phyloP scores from a whole-genome alignment of 2,888 invertebrate species.

The Mimumesa dahlbomi region DNA sequence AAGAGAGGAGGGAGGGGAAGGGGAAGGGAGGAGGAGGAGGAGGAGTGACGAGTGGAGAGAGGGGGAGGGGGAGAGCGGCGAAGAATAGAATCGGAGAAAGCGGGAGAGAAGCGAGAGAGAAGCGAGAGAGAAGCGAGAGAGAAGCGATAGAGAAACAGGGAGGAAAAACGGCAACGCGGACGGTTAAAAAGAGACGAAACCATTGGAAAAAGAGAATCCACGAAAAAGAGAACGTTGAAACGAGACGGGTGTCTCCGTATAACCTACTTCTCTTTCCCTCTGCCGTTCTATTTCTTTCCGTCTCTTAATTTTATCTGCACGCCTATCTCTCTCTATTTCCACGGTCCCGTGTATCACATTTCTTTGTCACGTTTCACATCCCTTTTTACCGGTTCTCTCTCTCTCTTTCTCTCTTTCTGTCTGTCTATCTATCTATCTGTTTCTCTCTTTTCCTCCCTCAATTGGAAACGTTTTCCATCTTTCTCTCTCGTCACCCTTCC shows the following conservation, averaged over 20 bases:
- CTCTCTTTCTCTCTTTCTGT: constrained; percentile 5
- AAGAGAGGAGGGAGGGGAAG: constrained; percentile 20
- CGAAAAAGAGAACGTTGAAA: too few relatives aligned
- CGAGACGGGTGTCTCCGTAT: too few relatives aligned
- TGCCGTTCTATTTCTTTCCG: not conserved
- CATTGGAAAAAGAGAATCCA: too few relatives aligned
- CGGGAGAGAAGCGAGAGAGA: constrained; percentile 6
- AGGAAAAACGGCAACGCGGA: too few relatives aligned
- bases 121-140: not conserved
- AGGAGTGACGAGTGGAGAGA: constrained; percentile 9
- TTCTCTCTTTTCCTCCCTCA: constrained; percentile 7
- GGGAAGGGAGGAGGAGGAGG: constrained; percentile 5
- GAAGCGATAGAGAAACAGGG: too few relatives aligned
- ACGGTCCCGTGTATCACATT: constrained; percentile 3
- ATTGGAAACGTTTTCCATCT: too few relatives aligned
- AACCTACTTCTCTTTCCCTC: not conserved
- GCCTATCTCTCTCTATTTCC: constrained; percentile 2
- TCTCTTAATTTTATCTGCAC: constrained; percentile 25
- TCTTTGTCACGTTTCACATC: not conserved
- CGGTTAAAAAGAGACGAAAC: too few relatives aligned
- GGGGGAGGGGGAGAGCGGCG: constrained; percentile 15
- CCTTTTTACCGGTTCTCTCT: not conserved
- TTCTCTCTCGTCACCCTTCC: constrained; percentile 7
- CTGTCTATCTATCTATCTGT: not conserved
- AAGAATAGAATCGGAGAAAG: constrained; percentile 16